These are phyloP conservation scores for Ectropis crepuscularia DNA, from an alignment of 2,888 invertebrate species.

Conservation along the genomic window DNA sequence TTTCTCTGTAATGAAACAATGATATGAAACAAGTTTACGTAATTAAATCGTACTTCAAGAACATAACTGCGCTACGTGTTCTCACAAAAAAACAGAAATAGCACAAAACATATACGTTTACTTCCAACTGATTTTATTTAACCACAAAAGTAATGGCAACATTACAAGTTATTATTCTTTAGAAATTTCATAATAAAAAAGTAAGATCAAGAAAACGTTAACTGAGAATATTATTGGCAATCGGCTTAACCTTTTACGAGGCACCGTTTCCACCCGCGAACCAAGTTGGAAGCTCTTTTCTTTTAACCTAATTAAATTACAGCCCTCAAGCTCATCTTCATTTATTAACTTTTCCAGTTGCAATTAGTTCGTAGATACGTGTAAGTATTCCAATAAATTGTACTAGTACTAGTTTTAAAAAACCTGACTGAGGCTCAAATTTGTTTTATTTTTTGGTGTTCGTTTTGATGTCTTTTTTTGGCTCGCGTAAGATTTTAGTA, in stretches of 20 bases:
- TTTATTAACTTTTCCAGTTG: slow-evolving; percentile 16
- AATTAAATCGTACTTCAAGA: not conserved
- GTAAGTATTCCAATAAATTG: not conserved
- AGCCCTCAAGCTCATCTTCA: slow-evolving; percentile 14
- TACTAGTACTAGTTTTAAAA: not conserved
- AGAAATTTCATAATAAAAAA: slow-evolving; percentile 21
- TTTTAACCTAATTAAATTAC: slow-evolving; percentile 35
- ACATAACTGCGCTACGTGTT: not conserved
- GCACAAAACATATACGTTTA: not conserved
- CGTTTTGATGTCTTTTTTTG: no score
- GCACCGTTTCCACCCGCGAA: slow-evolving; percentile 21
- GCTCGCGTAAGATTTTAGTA: no score
- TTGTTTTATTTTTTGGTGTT: no score
- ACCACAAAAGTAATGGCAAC: slow-evolving; percentile 4
- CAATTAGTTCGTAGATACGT: slow-evolving; percentile 3
- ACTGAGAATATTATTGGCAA: slow-evolving; percentile 29
- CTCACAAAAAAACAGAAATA: not conserved
- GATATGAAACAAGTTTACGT: not conserved
- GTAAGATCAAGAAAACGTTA: slow-evolving; percentile 18
- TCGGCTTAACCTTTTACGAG: slow-evolving; percentile 33
- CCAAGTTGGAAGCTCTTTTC: slow-evolving; percentile 17
- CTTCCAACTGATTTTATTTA: not conserved
- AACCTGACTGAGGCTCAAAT: no score
- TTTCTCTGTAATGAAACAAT: no score
- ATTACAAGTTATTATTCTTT: slow-evolving; percentile 13